A percentile compares a stretch with the other conserved stretches of the same genome.
phyloP scores from a whole-genome alignment of 1,140 invertebrate genomes.

The Globodera ellingtonae region DNA sequence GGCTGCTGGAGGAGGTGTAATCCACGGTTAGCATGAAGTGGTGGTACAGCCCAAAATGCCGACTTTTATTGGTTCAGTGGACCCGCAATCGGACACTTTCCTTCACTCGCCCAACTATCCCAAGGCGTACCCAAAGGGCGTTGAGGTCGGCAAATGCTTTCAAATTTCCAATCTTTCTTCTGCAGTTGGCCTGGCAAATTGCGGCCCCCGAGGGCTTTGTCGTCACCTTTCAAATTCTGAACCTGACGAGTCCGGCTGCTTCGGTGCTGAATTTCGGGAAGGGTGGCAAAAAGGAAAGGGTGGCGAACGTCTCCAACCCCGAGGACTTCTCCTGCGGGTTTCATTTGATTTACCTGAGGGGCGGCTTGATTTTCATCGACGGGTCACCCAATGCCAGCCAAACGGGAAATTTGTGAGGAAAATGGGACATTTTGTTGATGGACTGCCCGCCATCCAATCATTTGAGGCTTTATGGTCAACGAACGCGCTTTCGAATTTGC shows the following conservation, averaged over 20 bases:
- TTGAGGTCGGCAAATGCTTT: slow-evolving; percentile 17
- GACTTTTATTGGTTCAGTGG: slow-evolving; percentile 14
- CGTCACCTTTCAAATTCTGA: slow-evolving; percentile 32
- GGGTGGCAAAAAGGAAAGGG: background rate
- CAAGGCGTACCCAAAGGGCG: slow-evolving; percentile 44
- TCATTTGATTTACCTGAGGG: slow-evolving; percentile 20
- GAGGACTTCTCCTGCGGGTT: slow-evolving; percentile 21
- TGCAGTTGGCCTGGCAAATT: slow-evolving; percentile 45
- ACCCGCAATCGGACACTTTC: slow-evolving; percentile 22
- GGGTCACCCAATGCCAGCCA: background rate
- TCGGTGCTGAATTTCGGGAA: background rate
- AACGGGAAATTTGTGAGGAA: background rate
- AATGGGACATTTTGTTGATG: background rate
- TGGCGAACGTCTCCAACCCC: background rate
- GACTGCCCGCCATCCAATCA: background rate
- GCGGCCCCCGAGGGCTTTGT: slow-evolving; percentile 36
- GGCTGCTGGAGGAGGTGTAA: background rate
- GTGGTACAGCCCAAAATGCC: background rate
- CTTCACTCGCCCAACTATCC: slow-evolving; percentile 66
- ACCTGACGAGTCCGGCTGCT: slow-evolving; percentile 23
- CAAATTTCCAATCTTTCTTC: background rate
- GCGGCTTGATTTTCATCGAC: slow-evolving; percentile 24
- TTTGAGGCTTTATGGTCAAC: slow-evolving; percentile 1
- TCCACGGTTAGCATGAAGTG: background rate
- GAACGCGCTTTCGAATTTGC: slow-evolving; percentile 14